phyloP scores from a whole-genome alignment of 2,113 vertebrate genomes.

The Leucosticte australis region DNA sequence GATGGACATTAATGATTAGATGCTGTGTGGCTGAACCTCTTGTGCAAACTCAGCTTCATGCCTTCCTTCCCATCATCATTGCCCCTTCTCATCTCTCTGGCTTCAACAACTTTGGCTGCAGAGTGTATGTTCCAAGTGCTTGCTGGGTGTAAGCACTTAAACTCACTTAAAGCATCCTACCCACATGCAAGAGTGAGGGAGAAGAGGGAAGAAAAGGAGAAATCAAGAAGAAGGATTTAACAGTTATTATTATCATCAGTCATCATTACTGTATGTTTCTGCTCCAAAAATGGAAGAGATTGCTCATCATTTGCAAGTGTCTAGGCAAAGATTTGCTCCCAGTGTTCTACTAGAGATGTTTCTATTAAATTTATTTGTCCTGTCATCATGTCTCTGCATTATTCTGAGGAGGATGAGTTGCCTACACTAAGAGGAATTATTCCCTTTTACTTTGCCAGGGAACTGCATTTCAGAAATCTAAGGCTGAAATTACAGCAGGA shows the following conservation, averaged over 20 bases:
- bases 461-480: background rate
- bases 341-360: background rate
- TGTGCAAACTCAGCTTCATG: slow-evolving; percentile 21
- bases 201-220: background rate
- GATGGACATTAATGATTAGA: slow-evolving; percentile 48
- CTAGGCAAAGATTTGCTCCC: background rate
- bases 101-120: slow-evolving; percentile 35
- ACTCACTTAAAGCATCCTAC: background rate
- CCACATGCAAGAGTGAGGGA: background rate
- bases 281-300: background rate
- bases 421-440: background rate
- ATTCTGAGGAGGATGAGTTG: background rate
- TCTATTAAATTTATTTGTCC: background rate
- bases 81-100: slow-evolving; percentile 52
- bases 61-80: slow-evolving; percentile 46
- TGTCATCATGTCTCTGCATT: background rate
- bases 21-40: slow-evolving; percentile 43
- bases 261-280: background rate
- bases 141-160: background rate
- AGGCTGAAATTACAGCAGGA: background rate
- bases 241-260: background rate
- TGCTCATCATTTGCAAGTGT: background rate
- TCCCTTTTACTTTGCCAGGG: background rate
- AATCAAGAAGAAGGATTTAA: background rate
- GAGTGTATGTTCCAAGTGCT: background rate